Evolutionary conservation across 2,113 vertebrate genomes (phyloP).

Genomic region (Pygoscelis adeliae): DNA sequence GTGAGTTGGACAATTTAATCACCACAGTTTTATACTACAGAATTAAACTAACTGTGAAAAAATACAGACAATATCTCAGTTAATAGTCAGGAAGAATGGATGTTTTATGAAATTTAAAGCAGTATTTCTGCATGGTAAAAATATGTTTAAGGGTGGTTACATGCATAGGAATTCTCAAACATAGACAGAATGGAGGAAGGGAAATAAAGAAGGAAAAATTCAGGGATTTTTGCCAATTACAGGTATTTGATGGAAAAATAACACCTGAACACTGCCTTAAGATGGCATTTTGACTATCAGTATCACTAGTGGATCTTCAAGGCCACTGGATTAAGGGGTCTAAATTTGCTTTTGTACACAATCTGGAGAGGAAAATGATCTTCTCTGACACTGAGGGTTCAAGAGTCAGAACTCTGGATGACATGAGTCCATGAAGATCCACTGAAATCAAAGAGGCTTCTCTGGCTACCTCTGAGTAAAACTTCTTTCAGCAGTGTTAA

Average conservation of each 20-base stretch:
- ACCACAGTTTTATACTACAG: background rate
- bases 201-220: background rate
- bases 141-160: background rate
- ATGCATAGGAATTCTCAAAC: background rate
- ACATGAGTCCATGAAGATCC: background rate
- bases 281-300: background rate
- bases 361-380: background rate
- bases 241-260: background rate
- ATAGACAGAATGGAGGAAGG: background rate
- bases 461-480: background rate
- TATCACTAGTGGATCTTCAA: background rate
- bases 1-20: background rate
- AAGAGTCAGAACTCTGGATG: background rate
- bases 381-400: background rate
- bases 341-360: background rate
- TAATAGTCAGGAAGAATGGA: background rate
- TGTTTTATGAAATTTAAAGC: background rate
- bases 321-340: background rate
- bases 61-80: background rate
- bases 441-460: background rate
- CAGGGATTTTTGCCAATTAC: background rate
- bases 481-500: background rate
- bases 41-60: slow-evolving; percentile 11
- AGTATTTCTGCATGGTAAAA: background rate
- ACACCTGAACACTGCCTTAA: background rate